Evolutionary conservation across 2,113 vertebrate species (phyloP).

Genomic region (Eurystomus gularis): DNA sequence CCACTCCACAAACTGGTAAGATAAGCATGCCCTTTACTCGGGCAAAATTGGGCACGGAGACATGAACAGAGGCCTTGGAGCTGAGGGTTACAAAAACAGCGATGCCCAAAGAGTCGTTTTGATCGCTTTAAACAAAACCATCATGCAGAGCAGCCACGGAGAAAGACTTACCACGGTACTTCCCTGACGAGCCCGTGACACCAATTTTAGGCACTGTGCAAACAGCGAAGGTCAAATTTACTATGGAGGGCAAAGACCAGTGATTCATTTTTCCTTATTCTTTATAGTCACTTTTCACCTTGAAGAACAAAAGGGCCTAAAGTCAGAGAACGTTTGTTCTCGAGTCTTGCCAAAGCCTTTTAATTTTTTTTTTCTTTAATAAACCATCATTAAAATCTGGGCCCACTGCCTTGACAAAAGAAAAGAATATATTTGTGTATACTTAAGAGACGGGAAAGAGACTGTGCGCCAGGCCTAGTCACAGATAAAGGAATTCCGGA

Average conservation of each 20-base stretch:
- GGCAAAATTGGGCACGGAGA: not conserved
- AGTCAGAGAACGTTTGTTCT: conserved; percentile 53
- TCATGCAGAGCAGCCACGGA: not conserved
- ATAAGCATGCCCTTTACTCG: not conserved
- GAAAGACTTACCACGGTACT: not conserved
- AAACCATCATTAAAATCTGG: conserved; percentile 50
- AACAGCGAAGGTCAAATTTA: conserved; percentile 62
- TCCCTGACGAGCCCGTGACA: conserved; percentile 17
- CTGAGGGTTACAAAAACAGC: not conserved
- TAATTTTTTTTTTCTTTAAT: conserved; percentile 19
- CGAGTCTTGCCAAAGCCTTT: conserved; percentile 15
- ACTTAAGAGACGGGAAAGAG: conserved; percentile 71
- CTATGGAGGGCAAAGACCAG: conserved; percentile 53
- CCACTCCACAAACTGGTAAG: not conserved
- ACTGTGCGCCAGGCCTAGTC: conserved; percentile 33
- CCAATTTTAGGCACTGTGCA: not conserved
- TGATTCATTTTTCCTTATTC: conserved; percentile 59
- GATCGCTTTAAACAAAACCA: not conserved
- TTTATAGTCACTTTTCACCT: conserved; percentile 54
- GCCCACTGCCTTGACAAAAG: conserved; percentile 40
- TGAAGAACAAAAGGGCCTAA: conserved; percentile 59
- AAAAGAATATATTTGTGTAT: conserved; percentile 64
- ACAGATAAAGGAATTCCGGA: conserved; percentile 83
- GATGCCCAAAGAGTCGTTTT: not conserved
- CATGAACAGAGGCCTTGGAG: not conserved